Percentiles rank a stretch among this genome's conserved stretches.
Conservation (phyloP, 2,888 invertebrate species). For the Notodonta ziczac region DNA sequence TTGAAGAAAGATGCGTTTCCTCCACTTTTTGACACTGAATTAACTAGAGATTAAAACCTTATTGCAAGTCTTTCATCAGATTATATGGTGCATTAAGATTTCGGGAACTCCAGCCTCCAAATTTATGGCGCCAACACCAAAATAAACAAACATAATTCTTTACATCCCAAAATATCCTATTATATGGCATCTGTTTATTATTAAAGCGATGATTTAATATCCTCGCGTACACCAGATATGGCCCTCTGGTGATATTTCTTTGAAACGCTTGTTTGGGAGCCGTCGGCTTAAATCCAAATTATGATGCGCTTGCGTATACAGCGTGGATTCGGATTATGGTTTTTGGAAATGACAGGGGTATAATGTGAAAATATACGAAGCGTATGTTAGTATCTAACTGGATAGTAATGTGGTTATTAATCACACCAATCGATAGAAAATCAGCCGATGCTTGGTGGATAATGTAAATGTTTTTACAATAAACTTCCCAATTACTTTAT, state of each 20-base stretch:
- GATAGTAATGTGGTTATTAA: no score
- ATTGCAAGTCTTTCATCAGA: no score
- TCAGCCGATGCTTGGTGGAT: no score
- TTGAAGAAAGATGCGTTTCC: no score
- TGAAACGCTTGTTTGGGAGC: slow-evolving; percentile 26
- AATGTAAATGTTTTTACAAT: no score
- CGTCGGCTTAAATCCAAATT: slow-evolving; percentile 43
- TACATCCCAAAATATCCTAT: slow-evolving; percentile 24
- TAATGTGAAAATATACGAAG: neutral
- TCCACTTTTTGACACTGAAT: no score
- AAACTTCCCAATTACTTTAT: no score
- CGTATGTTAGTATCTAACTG: neutral
- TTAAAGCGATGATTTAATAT: slow-evolving; percentile 32
- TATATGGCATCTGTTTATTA: slow-evolving; percentile 38
- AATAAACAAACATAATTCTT: slow-evolving; percentile 14
- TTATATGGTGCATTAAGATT: neutral
- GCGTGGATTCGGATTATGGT: neutral
- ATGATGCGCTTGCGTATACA: slow-evolving; percentile 17
- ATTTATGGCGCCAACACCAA: neutral
- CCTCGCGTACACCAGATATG: slow-evolving; percentile 29
- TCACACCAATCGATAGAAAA: no score
- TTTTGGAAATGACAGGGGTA: neutral
- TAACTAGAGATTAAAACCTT: no score
- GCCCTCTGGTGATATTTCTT: slow-evolving; percentile 31
- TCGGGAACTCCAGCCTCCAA: neutral